Conservation (phyloP, 2,888 invertebrate genomes). For the Callimorpha dominula region DNA sequence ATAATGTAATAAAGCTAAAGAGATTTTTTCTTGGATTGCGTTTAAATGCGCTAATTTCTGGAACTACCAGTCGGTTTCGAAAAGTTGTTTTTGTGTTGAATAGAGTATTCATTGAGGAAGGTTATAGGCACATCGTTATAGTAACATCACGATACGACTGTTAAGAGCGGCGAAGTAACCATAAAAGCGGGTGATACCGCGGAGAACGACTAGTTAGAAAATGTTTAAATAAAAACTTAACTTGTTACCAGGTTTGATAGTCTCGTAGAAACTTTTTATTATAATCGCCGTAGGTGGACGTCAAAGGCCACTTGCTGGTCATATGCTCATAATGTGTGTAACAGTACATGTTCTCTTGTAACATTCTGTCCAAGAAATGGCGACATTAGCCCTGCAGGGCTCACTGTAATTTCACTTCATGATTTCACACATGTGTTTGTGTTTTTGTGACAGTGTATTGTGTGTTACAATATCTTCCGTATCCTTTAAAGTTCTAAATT, state of each 20-base stretch:
- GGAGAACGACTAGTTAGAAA: neutral
- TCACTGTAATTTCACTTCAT: conserved; percentile 6
- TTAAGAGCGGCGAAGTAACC: too few species aligned
- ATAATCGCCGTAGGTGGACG: conserved; percentile 6
- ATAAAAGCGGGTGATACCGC: too few species aligned
- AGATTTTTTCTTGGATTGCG: too few species aligned
- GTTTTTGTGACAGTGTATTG: neutral
- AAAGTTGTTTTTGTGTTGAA: too few species aligned
- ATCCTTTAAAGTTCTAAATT: too few species aligned
- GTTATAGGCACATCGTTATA: too few species aligned
- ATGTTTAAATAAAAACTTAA: neutral
- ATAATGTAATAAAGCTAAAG: too few species aligned
- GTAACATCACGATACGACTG: too few species aligned
- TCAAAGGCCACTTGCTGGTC: conserved; percentile 10
- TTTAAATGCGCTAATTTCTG: too few species aligned
- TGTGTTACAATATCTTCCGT: neutral
- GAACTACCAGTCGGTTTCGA: too few species aligned
- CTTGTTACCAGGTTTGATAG: neutral
- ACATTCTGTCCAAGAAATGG: conserved; percentile 4
- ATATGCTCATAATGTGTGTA: conserved; percentile 5
- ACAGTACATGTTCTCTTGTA: neutral
- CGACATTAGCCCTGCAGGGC: conserved; percentile 10
- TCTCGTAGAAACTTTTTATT: neutral
- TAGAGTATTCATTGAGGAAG: too few species aligned
- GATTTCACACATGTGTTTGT: neutral